Evolutionary conservation across 2,113 vertebrate species (phyloP), one percentile per base, ranked within the genome.

Genomic region (Leptodactylus fuscus): DNA sequence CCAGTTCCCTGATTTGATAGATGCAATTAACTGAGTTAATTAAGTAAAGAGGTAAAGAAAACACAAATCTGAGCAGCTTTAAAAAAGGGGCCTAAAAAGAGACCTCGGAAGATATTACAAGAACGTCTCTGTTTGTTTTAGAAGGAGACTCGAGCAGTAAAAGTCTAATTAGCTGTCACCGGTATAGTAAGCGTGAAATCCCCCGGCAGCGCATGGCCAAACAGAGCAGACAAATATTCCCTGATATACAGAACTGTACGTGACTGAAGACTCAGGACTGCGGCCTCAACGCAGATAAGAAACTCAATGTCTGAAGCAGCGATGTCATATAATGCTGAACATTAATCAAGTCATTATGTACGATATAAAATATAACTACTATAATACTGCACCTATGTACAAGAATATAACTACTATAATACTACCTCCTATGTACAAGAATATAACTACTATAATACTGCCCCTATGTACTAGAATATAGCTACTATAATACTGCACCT

Each of bases 1-100:
- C 7, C 44, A 11, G 2, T 20, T 16, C 15, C 27, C 18, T 48
- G 27, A 48, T 48, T 34, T 84, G 73, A 76, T 84, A 38, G 41
- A 20, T 77, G 82, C 75, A 84, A 84, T 84, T 84, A 84, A 49
- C 71, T 18, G 11, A 49, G 41, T 32, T 84, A 84, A 84, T 77
- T 58, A 84, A 41, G 38, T 24, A 82, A 51, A 77, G 60, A 34
- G 46, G 41, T 11, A 77, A 77, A 29, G 58, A 36, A 48, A 46
- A 46, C 49, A 48, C 67, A 46, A 77, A 44, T 20, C 49, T 55
- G 22, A n/a, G 5, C 1, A 6, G 11, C 6, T 60, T 15, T 29
- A 58, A 20, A 24, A 46, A 18, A 32, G 44, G 22, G 29, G 7
- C 41, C 12, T 24, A 5, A 55, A 18, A 67, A 22, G 12, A 71